Percentiles rank a stretch among this genome's conserved stretches.
phyloP scores from a whole-genome alignment of 2,113 vertebrate species.

The Rattus rattus region DNA sequence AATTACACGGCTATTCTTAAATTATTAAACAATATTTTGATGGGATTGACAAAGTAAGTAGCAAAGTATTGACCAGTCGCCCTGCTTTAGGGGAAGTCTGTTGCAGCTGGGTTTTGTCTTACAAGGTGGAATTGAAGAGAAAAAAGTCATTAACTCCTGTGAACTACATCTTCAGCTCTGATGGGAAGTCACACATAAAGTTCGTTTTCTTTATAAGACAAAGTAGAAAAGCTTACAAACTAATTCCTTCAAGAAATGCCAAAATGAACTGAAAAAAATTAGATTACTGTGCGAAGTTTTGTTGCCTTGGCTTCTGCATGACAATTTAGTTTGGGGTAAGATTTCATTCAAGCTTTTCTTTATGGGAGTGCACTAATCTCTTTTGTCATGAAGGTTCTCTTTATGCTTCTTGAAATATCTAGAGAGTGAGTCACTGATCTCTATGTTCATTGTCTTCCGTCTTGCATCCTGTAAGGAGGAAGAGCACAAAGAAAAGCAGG shows the following conservation, averaged over 20 bases:
- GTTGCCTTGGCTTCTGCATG: neutral
- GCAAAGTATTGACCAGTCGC: constrained; percentile 83
- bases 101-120: constrained; percentile 76
- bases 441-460: neutral
- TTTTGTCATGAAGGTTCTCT: neutral
- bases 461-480: neutral
- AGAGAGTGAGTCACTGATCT: neutral
- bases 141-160: constrained; percentile 84
- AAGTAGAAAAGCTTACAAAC: constrained; percentile 55
- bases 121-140: constrained; percentile 86
- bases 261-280: constrained; percentile 46
- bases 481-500: neutral
- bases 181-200: constrained; percentile 76
- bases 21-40: constrained; percentile 89
- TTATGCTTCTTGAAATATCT: neutral
- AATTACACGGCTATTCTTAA: constrained; percentile 86
- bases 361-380: neutral
- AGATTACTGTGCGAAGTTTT: constrained; percentile 21
- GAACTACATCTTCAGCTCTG: constrained; percentile 80
- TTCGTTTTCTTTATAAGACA: constrained; percentile 75
- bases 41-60: constrained; percentile 84
- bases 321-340: constrained; percentile 41
- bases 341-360: constrained; percentile 15
- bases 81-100: constrained; percentile 77
- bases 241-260: constrained; percentile 73